Evolutionary conservation across 1,140 invertebrate genomes (phyloP), one percentile per base, ranked within the genome.

Genomic region (Mactra quadrangularis): DNA sequence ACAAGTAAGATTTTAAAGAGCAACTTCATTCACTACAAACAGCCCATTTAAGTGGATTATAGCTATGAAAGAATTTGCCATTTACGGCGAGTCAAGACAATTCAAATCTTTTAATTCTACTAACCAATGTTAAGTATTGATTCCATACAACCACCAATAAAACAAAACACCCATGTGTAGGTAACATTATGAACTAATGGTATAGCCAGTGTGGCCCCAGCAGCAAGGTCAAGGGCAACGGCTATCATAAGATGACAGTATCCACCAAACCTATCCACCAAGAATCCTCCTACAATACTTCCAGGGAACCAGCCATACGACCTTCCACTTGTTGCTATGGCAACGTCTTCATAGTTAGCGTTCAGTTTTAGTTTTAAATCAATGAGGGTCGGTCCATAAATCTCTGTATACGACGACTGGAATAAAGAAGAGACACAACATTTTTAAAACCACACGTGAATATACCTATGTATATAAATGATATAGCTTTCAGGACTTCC

Each of bases 161-260:
- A 83, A 45, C 86, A 83, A 15, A 88, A 41, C 3, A 79, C 59
- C 85, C 84, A 86, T 15, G 87, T 9, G 0, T 83, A 22, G 15
- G 62, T 55, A 0, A 83, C 68, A 33, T 59, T 59, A 6, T 72
- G 33, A 1, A 64, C 70, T 29, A 74, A 82, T 0, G 87, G 87
- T 13, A 85, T 74, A 9, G 74, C 50, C 0, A 82, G 57, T 1
- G 87, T 87, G 7, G 47, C 76, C 6, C 70, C 38, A 22, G 84
- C 83, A 0, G 66, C 79, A 7, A 77, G 27, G 29, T 82, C 72
- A 1, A 87, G 64, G 47, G 70, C 72, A 0, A 88, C 29, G 6
- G 82, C 84, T n/a, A 88, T 47, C 84, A 88, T 83, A n/a, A 88
- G 53, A 31, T 88, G 84, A 41, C 84, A 82, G 57, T 76, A 85